Evolutionary conservation across 2,888 invertebrate species (phyloP).

Genomic region (Stegophylla sp.): DNA sequence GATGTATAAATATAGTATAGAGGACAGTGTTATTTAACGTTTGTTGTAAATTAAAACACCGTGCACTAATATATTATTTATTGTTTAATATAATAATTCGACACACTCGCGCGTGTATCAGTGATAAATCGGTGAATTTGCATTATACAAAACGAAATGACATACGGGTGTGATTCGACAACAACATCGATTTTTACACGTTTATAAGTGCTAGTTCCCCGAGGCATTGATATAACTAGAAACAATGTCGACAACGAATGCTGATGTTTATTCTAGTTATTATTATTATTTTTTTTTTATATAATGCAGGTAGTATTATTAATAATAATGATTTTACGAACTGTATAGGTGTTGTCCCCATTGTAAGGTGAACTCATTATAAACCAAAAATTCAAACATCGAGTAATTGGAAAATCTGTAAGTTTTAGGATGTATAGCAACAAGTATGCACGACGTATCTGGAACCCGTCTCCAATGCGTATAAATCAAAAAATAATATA

Average conservation of each 20-base stretch:
- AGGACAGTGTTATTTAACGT: not conserved
- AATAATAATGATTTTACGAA: not conserved
- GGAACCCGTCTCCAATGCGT: no score
- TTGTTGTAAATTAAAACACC: not conserved
- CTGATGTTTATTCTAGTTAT: conserved; percentile 10
- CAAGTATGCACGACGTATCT: no score
- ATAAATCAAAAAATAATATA: no score
- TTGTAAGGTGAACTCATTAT: conserved; percentile 32
- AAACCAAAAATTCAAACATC: conserved; percentile 5
- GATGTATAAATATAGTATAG: not conserved
- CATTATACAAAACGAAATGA: not conserved
- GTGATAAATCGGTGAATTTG: conserved; percentile 16
- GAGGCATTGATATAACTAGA: conserved; percentile 21
- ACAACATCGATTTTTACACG: not conserved
- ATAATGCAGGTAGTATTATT: not conserved
- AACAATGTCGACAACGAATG: not conserved
- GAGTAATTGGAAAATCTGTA: conserved; percentile 31
- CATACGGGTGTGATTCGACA: not conserved
- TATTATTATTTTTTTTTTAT: not conserved
- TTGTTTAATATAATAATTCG: not conserved
- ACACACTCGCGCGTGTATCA: not conserved
- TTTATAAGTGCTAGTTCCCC: not conserved
- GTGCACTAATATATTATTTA: not conserved
- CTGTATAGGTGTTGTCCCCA: not conserved
- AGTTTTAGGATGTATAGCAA: not conserved